These are phyloP conservation scores for Zygothrica quintamaculata DNA, from an alignment of 2,888 invertebrate genomes.

Conservation along the genomic window DNA sequence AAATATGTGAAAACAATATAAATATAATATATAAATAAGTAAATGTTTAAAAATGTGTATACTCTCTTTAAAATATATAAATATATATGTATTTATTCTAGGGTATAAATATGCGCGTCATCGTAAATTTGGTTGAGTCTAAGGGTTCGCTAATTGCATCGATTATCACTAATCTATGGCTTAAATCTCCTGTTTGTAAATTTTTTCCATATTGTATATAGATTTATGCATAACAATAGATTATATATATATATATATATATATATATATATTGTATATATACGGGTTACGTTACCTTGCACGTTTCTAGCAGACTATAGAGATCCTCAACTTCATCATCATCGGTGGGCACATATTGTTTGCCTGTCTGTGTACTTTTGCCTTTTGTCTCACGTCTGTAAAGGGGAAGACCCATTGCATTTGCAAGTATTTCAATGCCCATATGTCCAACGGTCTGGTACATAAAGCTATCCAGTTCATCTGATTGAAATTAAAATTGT, in stretches of 20 bases:
- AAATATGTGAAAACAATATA: too few relatives aligned
- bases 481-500: too few relatives aligned
- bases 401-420: conserved; percentile 96
- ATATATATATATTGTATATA: not conserved
- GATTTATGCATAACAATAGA: not conserved
- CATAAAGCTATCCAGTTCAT: conserved; percentile 99
- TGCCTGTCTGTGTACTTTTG: conserved; percentile 90
- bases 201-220: not conserved
- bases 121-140: not conserved
- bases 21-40: too few relatives aligned
- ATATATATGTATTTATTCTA: too few relatives aligned
- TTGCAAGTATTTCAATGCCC: conserved; percentile 95
- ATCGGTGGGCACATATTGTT: conserved; percentile 91
- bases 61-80: too few relatives aligned
- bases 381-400: conserved; percentile 94
- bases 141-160: conserved; percentile 25
- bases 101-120: conserved; percentile 31
- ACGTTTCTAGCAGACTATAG: conserved; percentile 89
- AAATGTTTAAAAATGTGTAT: too few relatives aligned
- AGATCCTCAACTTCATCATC: conserved; percentile 99
- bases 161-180: conserved; percentile 24
- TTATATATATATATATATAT: not conserved
- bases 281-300: conserved; percentile 77
- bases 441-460: conserved; percentile 99
- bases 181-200: conserved; percentile 15